Conservation (phyloP, 1,140 invertebrate genomes). For the Drosophila setifemur region DNA sequence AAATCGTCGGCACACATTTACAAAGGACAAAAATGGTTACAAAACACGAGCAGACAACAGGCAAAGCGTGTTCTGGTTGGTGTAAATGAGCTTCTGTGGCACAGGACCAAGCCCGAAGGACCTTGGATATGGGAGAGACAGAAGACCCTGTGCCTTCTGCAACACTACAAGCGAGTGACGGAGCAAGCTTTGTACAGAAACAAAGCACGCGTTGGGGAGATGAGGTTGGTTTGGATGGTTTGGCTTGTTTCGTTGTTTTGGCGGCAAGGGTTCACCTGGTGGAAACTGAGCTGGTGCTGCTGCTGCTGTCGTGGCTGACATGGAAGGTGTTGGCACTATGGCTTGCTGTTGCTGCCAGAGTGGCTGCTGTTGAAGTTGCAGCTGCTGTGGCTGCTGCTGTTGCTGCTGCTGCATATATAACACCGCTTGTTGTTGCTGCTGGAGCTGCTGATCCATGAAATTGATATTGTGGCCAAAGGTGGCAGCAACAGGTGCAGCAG, state of each 20-base stretch:
- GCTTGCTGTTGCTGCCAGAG: constrained; percentile 29
- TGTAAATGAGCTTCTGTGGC: constrained; percentile 15
- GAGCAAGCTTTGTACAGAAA: constrained; percentile 65
- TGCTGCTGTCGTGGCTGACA: background rate
- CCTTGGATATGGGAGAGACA: constrained; percentile 1
- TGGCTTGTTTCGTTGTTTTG: constrained; percentile 6
- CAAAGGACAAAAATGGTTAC: constrained; percentile 65
- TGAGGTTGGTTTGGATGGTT: constrained; percentile 29
- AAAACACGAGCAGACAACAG: constrained; percentile 38
- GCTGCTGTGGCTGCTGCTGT: constrained; percentile 25
- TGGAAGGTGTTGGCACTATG: constrained; percentile 11
- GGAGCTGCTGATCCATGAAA: constrained; percentile 45
- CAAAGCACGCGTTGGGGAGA: constrained; percentile 50
- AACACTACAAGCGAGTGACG: constrained; percentile 56
- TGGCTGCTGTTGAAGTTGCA: constrained; percentile 25
- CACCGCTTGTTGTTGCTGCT: constrained; percentile 28
- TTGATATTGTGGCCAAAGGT: constrained; percentile 28
- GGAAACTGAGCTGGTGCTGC: constrained; percentile 53
- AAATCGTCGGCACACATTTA: constrained; percentile 6
- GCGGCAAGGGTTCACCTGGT: constrained; percentile 58
- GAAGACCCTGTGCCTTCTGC: constrained; percentile 5
- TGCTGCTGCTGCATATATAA: constrained; percentile 49
- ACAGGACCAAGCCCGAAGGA: constrained; percentile 23
- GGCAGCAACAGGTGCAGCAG: constrained; percentile 33
- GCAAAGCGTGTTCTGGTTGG: constrained; percentile 36